Percentiles rank a stretch among this genome's conserved stretches.
These are phyloP conservation scores for Melopsittacus undulatus DNA, from an alignment of 2,797 vertebrate species.

Conservation along the genomic window DNA sequence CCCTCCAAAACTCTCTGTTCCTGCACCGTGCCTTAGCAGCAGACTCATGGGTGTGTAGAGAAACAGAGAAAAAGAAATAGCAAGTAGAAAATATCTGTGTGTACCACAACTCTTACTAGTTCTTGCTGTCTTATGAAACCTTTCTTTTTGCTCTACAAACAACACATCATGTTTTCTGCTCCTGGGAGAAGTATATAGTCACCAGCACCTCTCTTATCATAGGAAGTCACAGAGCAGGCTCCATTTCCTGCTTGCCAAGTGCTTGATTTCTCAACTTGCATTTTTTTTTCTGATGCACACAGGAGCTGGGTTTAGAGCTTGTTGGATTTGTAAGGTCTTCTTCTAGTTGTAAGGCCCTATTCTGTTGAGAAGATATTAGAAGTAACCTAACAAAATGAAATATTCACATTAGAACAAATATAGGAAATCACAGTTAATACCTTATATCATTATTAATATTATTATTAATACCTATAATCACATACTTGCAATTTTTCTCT, in stretches of 20 bases:
- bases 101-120: background rate
- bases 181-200: background rate
- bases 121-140: background rate
- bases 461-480: no score
- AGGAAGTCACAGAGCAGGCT: background rate
- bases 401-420: background rate
- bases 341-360: background rate
- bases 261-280: background rate
- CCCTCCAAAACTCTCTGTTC: background rate
- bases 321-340: background rate
- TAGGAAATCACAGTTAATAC: background rate
- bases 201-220: background rate
- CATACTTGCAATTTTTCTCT: background rate
- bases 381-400: background rate
- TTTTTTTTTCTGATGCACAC: background rate
- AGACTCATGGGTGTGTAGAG: background rate
- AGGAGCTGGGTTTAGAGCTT: background rate
- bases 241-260: background rate
- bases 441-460: no score
- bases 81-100: background rate
- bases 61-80: background rate
- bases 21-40: background rate
- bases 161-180: background rate
- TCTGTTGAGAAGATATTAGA: background rate
- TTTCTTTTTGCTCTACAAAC: background rate